These are phyloP conservation scores for Lottia gigantea DNA, from an alignment of 2,888 invertebrate species.

Conservation along the genomic window DNA sequence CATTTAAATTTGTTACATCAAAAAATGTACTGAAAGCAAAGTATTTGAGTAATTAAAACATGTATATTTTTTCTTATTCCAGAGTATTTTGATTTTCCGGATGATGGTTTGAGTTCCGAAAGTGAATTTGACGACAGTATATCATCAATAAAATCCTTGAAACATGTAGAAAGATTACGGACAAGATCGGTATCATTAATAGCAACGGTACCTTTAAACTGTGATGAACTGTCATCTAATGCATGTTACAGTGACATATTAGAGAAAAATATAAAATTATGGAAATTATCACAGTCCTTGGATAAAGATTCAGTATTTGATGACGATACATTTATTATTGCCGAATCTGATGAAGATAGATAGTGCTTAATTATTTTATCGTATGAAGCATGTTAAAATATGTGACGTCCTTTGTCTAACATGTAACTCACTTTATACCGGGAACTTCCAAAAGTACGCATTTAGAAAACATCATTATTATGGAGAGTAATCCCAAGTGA, in stretches of 20 bases:
- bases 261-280: neutral
- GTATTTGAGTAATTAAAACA: no score
- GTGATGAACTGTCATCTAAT: neutral
- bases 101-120: conserved; percentile 4
- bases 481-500: no score
- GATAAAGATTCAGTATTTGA: conserved; percentile 4
- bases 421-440: no score
- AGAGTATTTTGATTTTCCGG: conserved; percentile 5
- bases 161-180: neutral
- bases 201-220: neutral
- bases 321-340: neutral
- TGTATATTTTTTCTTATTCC: neutral
- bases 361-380: neutral
- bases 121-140: conserved; percentile 1
- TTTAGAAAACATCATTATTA: no score
- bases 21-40: no score
- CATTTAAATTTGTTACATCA: no score
- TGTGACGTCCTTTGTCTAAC: no score
- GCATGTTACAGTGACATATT: neutral
- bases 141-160: neutral
- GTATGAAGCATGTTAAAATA: no score
- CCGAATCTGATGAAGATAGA: neutral
- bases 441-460: no score
- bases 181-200: conserved; percentile 5
- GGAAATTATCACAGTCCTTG: conserved; percentile 2